A percentile compares a stretch with the other conserved stretches of the same genome.
These are phyloP conservation scores for Philotrypesis tridentata DNA, from an alignment of 1,140 invertebrate genomes.

Conservation along the genomic window DNA sequence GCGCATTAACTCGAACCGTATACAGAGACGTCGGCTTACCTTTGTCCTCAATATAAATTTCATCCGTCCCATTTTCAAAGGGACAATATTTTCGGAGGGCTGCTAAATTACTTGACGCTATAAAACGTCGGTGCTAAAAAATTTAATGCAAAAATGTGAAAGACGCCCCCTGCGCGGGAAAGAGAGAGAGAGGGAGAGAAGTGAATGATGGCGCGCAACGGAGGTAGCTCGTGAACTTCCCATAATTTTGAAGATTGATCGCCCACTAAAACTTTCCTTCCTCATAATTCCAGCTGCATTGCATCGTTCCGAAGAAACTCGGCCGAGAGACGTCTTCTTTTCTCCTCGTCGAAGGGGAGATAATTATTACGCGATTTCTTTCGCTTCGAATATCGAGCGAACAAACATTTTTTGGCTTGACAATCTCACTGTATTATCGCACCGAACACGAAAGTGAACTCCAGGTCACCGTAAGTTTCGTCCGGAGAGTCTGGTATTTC, in stretches of 20 bases:
- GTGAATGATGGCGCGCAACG: neutral
- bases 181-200: neutral
- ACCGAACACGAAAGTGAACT: neutral
- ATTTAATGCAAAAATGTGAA: constrained; percentile 6
- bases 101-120: neutral
- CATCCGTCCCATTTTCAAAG: neutral
- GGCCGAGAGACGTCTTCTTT: neutral
- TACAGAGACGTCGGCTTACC: too few species aligned
- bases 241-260: constrained; percentile 14
- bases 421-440: neutral
- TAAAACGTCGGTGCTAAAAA: neutral
- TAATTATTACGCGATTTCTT: neutral
- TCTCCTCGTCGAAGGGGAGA: neutral
- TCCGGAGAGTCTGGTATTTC: neutral
- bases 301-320: neutral
- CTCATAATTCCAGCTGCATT: neutral
- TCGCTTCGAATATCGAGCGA: neutral
- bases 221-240: neutral
- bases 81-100: neutral
- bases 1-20: too few species aligned
- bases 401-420: neutral
- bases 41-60: neutral
- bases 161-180: neutral
- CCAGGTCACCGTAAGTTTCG: neutral
- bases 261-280: neutral